A percentile compares a stretch with the other conserved stretches of the same genome.
phyloP scores from a whole-genome alignment of 2,113 vertebrate species.

The Dipodomys stephensi region DNA sequence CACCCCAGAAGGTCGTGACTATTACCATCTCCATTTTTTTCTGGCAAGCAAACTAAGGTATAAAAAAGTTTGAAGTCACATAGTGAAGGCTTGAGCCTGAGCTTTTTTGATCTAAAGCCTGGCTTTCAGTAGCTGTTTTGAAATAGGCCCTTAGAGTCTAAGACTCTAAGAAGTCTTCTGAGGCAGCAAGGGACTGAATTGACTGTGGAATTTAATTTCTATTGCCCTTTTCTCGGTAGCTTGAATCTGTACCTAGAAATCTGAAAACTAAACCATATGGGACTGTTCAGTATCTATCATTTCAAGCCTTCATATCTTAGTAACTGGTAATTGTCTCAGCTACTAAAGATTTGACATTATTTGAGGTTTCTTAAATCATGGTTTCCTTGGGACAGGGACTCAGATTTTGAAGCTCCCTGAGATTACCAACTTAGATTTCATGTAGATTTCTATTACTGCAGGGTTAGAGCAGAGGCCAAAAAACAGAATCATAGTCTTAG shows the following conservation, averaged over 20 bases:
- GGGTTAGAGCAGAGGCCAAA: neutral
- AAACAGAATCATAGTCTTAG: neutral
- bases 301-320: neutral
- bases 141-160: neutral
- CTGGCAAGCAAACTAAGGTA: neutral
- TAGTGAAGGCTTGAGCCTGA: neutral
- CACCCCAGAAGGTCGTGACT: neutral
- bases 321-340: constrained; percentile 20
- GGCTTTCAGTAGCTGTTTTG: constrained; percentile 17
- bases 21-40: constrained; percentile 28
- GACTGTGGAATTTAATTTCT: neutral
- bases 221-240: neutral
- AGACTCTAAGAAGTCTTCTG: neutral
- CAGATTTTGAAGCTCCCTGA: neutral
- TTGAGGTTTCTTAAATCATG: constrained; percentile 1
- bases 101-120: constrained; percentile 21
- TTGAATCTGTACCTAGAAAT: neutral
- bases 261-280: neutral
- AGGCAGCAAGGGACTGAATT: neutral
- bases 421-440: neutral
- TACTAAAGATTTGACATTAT: constrained; percentile 18
- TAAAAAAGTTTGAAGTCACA: neutral
- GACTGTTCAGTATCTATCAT: neutral
- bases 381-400: neutral
- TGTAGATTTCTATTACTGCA: neutral